Evolutionary conservation across 2,113 vertebrate species (phyloP), one percentile per base, ranked within the genome.

Genomic region (Epinephelus cyanopodus): DNA sequence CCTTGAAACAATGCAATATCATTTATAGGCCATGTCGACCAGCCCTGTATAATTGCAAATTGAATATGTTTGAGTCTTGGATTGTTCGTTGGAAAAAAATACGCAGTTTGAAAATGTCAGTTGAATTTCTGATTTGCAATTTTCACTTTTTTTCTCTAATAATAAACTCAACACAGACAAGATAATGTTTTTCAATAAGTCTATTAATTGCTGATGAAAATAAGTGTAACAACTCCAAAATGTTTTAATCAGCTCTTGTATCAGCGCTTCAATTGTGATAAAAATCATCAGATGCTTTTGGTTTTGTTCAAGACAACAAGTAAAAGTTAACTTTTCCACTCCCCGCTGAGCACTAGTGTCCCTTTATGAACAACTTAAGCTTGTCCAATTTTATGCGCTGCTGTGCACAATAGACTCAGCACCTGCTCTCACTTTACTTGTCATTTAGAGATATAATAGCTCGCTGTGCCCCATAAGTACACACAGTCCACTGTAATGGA

Each of bases 401-500:
- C 79, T 69, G 71, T 84, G 70, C 70, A 73, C 42, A 66, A 67
- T 33, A 39, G 48, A 66, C 54, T 56, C 56, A 62, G 66, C 69
- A 80, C 74, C 81, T 79, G 65, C 54, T 71, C 70, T 72, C 68
- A 45, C 68, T 83, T 76, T 68, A 72, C 61, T 73, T 13, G 9
- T 25, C 29, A 72, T 86, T 82, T 64, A 67, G n/a, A 68, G 37
- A 64, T 69, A 25, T 25, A 78, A 74, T 64, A 57, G 60, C 67
- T 50, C 2, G 6, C 52, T 14, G 56, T 57, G 57, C 74, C 27
- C 67, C 45, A 3, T 64, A 68, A 72, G 57, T 64, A 80, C 57
- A 83, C 56, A 62, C 45, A 69, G 45, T 65, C 29, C 52, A 57
- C 75, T 25, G 42, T 83, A 85, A 86, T 83, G 64, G 23, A 76